These are phyloP conservation scores for Sarcophaga bullata DNA, from an alignment of 1,140 invertebrate genomes.

Conservation along the genomic window DNA sequence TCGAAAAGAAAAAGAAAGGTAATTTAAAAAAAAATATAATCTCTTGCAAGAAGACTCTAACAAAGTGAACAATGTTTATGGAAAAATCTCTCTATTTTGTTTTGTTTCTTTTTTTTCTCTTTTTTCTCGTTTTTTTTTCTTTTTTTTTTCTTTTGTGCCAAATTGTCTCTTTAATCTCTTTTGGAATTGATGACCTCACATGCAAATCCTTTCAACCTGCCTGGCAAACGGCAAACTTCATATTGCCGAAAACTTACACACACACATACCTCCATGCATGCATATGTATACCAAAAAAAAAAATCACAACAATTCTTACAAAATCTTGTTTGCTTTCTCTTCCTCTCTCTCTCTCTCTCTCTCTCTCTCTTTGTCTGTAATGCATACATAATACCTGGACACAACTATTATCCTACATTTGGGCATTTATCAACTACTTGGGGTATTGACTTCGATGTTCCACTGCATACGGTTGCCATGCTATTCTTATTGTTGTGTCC, in stretches of 20 bases:
- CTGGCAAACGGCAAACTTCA: constrained; percentile 17
- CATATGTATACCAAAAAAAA: not conserved
- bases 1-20: constrained; percentile 87
- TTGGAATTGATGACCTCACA: constrained; percentile 36
- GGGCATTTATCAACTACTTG: constrained; percentile 3
- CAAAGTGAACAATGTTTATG: constrained; percentile 9
- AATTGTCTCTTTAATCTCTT: constrained; percentile 37
- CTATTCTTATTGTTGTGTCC: not conserved
- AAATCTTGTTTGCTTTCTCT: not conserved
- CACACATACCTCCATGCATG: too few species aligned
- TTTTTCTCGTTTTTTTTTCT: not conserved
- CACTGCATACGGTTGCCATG: not conserved
- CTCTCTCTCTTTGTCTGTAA: not conserved
- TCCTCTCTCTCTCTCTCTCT: too few species aligned
- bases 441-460: not conserved
- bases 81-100: not conserved
- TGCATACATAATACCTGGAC: constrained; percentile 11
- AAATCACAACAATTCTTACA: not conserved
- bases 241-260: not conserved
- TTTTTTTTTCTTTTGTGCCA: not conserved
- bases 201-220: constrained; percentile 29
- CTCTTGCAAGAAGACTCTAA: not conserved
- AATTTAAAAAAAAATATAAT: constrained; percentile 47
- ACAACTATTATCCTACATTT: constrained; percentile 23
- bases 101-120: not conserved